Percentiles rank a stretch among this genome's conserved stretches.
Evolutionary conservation across 1,140 invertebrate species (phyloP).

Genomic region (Epicauta chinensis): DNA sequence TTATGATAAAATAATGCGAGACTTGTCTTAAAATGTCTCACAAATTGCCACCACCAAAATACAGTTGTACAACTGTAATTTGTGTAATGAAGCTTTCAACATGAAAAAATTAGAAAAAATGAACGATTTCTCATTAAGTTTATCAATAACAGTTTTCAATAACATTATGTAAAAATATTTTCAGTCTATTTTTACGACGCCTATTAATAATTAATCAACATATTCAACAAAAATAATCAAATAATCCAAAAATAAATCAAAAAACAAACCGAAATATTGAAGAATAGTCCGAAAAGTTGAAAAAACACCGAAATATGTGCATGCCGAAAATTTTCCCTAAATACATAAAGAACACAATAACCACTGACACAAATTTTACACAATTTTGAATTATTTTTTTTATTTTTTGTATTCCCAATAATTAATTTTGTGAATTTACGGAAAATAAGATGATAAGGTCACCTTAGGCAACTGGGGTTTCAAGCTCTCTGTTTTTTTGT

Average conservation of each 20-base stretch:
- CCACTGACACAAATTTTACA: constrained; percentile 17
- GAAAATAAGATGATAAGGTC: constrained; percentile 28
- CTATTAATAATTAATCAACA: constrained; percentile 17
- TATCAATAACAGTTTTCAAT: constrained; percentile 15
- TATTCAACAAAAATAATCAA: constrained; percentile 9
- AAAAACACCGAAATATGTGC: constrained; percentile 20
- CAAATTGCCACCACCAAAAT: not conserved
- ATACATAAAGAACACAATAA: constrained; percentile 21
- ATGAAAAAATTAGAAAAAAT: constrained; percentile 11
- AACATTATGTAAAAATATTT: constrained; percentile 37
- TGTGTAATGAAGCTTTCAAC: not conserved
- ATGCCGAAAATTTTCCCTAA: constrained; percentile 18
- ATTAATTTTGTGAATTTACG: constrained; percentile 10
- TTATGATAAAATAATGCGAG: not conserved
- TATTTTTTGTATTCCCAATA: too few relatives aligned
- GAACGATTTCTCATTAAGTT: constrained; percentile 8
- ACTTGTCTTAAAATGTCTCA: too few relatives aligned
- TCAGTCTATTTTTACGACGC: constrained; percentile 31
- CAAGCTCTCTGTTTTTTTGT: constrained; percentile 30
- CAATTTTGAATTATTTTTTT: constrained; percentile 28
- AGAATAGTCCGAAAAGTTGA: not conserved
- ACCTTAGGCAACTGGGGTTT: constrained; percentile 39
- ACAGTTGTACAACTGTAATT: not conserved
- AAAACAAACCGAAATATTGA: not conserved
- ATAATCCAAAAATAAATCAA: constrained; percentile 1